Evolutionary conservation across 2,797 vertebrate species (phyloP).

Genomic region (Hylomyscus alleni): DNA sequence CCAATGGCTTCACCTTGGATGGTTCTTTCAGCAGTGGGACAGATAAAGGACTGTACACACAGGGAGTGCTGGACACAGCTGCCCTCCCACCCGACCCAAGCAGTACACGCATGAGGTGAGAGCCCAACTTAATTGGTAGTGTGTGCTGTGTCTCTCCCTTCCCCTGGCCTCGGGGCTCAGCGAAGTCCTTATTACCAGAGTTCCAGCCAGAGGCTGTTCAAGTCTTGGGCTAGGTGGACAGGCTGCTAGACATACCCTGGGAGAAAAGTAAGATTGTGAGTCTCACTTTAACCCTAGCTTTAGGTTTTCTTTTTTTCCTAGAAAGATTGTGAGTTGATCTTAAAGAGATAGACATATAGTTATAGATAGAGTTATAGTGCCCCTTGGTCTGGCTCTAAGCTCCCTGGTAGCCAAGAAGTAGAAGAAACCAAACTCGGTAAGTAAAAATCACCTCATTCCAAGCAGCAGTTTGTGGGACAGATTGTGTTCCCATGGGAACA

Average conservation of each 20-base stretch:
- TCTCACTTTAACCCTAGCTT: background rate
- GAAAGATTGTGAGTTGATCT: background rate
- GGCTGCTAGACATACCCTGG: background rate
- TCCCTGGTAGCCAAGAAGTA: background rate
- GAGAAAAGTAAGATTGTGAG: background rate
- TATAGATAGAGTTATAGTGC: background rate
- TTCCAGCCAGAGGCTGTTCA: background rate
- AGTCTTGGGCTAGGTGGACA: background rate
- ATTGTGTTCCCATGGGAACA: background rate
- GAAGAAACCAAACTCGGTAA: background rate
- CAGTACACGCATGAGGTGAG: conserved; percentile 75
- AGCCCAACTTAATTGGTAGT: background rate
- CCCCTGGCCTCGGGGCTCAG: background rate
- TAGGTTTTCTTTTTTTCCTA: background rate
- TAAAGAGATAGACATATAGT: background rate
- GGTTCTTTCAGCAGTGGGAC: conserved; percentile 85
- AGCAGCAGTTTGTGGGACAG: background rate
- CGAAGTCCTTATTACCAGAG: background rate
- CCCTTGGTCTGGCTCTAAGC: background rate
- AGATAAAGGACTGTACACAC: conserved; percentile 84
- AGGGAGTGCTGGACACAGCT: conserved; percentile 85
- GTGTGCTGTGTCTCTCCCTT: background rate
- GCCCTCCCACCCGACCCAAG: conserved; percentile 72
- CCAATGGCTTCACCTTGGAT: conserved; percentile 88
- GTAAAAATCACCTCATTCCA: background rate